Base-by-base conservation (phyloP, 2,113 vertebrate genomes). In the Tichodroma muraria region DNA sequence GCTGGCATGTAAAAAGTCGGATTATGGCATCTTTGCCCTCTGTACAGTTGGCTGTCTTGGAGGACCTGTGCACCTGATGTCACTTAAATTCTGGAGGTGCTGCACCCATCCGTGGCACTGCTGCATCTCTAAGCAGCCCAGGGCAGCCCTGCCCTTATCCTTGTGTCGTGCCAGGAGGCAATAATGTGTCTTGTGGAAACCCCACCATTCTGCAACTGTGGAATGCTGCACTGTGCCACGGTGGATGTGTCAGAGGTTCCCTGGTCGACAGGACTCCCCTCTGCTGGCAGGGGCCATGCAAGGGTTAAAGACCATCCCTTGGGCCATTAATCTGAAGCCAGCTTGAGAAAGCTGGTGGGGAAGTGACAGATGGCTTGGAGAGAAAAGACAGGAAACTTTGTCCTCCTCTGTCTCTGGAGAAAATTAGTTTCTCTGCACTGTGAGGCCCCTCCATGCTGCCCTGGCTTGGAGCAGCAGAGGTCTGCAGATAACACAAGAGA, bases 301-400 rank as follows among this genome's bases (percentile, higher is more conserved):
- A 95, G 83, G 83, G 95, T 96, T 96, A 94, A 96, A 93, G 83
- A 90, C 38, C 71, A 94, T 88, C 54, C 54, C 71, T 30, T 50
- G 50, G 50, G 59, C 59, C 63, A 73, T 88, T 88, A 94, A 78
- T 96, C 64, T 86, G 88, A 90, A 82, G 15, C 12, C 80, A 88
- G 78, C 19, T 31, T 89, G 87, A 86, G 77, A 94, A 89, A 94
- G 85, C 64, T 1, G 1, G 22, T 90, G 60, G 72, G 64, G 72
- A 95, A 96, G 64, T 80, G 79, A 88, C 96, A 95, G 94, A 95
- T 94, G 90, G 72, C 64, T 88, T 93, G 72, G 56, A 92, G 88
- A 96, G 92, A 88, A 95, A 93, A 92, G 90, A 94, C 92, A 96
- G 94, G 94, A 95, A 95, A 96, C 92, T 94, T 93, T 83, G 90